Base-by-base conservation (phyloP, 2,113 vertebrate genomes). In the Heterotis niloticus region DNA sequence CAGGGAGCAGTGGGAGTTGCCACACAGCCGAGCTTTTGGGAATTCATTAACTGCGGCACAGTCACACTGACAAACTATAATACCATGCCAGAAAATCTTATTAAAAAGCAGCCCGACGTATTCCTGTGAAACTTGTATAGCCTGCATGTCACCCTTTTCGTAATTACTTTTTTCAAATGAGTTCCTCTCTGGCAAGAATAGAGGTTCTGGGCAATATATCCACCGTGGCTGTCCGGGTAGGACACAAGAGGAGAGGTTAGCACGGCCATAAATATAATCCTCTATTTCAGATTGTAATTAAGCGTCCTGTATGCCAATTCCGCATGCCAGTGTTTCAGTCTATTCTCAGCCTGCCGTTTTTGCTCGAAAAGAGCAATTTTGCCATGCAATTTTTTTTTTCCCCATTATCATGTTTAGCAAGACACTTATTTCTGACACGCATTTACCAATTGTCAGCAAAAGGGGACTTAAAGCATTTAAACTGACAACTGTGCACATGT, bases 11-110 rank as follows among this genome's bases (percentile, higher is more conserved):
- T 64, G 57, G 34, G 56, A 78, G 71, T 66, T 64, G 29, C 12
- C 56, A 54, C 77, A 68, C 74, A 59, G 67, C 56, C 75, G n/a
- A n/a, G 74, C 74, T 79, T 75, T 56, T 65, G 75, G 81, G 75
- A 83, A 81, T 81, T 82, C 78, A 85, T 86, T 86, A 85, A 83
- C 78, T 76, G 67, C 80, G 83, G 79, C 81, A 78, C 14, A 65
- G 57, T 79, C 78, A 83, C 84, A 86, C 78, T 84, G 81, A 86
- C 84, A 82, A 65, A 83, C 71, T 85, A 68, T 84, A 84, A 84
- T 87, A 81, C 78, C 72, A 77, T 84, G 82, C 79, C 44, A 83
- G 76, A 64, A 77, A 85, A 84, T 86, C 79, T 83, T 82, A 82
- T 54, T 78, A 81, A 82, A 83, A 85, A 83, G 78, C 54, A 71